Evolutionary conservation across 1,140 invertebrate genomes (phyloP).

Genomic region (Lepidurus arcticus): DNA sequence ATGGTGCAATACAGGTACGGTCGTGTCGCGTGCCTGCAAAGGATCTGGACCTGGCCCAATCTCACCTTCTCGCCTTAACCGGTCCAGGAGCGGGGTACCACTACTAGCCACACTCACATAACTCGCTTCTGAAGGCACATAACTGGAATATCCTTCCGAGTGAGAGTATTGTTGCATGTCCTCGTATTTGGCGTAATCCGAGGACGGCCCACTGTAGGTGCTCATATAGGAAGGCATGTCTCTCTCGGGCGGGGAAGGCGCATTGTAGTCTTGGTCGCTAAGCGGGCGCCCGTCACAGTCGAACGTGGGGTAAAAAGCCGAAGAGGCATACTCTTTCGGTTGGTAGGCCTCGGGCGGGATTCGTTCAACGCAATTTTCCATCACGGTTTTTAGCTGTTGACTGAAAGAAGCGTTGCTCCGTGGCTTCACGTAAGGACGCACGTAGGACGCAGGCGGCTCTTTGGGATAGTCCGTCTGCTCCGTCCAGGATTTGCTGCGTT

Average conservation of each 20-base stretch:
- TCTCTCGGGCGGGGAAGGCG: conserved; percentile 67
- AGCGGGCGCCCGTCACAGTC: conserved; percentile 59
- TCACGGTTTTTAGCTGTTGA: conserved; percentile 64
- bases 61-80: conserved; percentile 46
- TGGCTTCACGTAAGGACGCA: conserved; percentile 59
- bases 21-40: neutral
- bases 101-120: conserved; percentile 61
- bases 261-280: conserved; percentile 62
- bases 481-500: conserved; percentile 61
- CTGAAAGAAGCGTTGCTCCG: conserved; percentile 57
- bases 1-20: neutral
- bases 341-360: conserved; percentile 54
- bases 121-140: conserved; percentile 61
- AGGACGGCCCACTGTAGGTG: conserved; percentile 30
- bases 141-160: conserved; percentile 74
- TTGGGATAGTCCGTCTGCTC: conserved; percentile 68
- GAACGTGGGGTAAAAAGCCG: conserved; percentile 49
- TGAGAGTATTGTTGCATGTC: conserved; percentile 64
- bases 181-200: conserved; percentile 58
- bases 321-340: conserved; percentile 39
- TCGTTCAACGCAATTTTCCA: conserved; percentile 63
- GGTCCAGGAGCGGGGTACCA: conserved; percentile 66
- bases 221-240: conserved; percentile 48
- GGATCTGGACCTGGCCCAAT: conserved; percentile 33
- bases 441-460: conserved; percentile 59